Evolutionary conservation across 2,888 invertebrate genomes (phyloP).

Genomic region (Andrena dorsata): DNA sequence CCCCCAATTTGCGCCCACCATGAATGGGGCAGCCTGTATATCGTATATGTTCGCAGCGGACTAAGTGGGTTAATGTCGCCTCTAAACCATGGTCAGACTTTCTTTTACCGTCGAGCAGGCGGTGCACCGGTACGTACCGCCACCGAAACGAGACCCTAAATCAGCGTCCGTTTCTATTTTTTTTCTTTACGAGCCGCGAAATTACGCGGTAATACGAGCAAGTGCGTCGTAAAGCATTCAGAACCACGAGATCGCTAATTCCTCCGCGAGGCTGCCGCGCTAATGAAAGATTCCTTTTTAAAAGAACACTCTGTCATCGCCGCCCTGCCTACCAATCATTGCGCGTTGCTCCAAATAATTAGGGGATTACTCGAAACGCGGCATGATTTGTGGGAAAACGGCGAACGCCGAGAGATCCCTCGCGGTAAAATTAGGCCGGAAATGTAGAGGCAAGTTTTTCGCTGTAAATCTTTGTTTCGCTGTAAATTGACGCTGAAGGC

Average conservation of each 20-base stretch:
- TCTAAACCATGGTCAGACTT: slow-evolving; percentile 30
- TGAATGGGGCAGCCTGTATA: slow-evolving; percentile 1
- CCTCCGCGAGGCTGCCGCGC: neutral
- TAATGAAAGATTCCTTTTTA: slow-evolving; percentile 10
- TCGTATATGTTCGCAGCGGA: slow-evolving; percentile 38
- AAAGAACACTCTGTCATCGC: neutral
- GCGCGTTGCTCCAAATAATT: neutral
- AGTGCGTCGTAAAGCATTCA: slow-evolving; percentile 51
- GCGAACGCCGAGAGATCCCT: neutral
- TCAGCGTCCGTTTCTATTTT: slow-evolving; percentile 49
- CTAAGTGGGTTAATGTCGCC: slow-evolving; percentile 61
- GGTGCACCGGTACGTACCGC: slow-evolving; percentile 26
- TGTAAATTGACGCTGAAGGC: too few relatives aligned
- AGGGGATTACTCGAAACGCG: neutral
- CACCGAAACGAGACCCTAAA: slow-evolving; percentile 53
- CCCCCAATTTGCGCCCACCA: neutral
- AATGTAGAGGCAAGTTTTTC: neutral
- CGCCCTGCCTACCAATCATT: neutral
- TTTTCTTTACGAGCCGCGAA: slow-evolving; percentile 55
- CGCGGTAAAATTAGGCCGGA: neutral
- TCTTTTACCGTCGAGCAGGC: slow-evolving; percentile 40
- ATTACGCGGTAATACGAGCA: slow-evolving; percentile 56
- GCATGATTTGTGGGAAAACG: neutral
- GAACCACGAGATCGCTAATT: slow-evolving; percentile 3
- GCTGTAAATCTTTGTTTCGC: neutral